These are phyloP conservation scores for Nesidiocoris tenuis DNA, from an alignment of 2,888 invertebrate species.

Conservation along the genomic window DNA sequence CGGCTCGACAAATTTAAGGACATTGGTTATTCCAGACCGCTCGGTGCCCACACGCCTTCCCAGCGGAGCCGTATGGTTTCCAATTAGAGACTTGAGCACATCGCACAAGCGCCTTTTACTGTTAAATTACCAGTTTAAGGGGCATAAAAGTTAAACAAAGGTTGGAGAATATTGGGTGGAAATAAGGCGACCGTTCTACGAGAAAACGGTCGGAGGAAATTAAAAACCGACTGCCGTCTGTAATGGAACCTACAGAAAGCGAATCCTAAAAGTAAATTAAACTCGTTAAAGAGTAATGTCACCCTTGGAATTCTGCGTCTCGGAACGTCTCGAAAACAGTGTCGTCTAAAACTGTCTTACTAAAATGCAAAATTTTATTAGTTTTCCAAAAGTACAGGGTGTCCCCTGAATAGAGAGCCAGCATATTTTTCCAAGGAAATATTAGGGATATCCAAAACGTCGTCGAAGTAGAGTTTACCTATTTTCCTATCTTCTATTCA, in stretches of 20 bases:
- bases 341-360: too few relatives aligned
- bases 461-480: too few relatives aligned
- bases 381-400: too few relatives aligned
- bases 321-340: too few relatives aligned
- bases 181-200: neutral
- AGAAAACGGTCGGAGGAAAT: constrained; percentile 14
- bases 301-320: too few relatives aligned
- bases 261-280: constrained; percentile 29
- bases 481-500: too few relatives aligned
- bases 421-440: too few relatives aligned
- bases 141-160: neutral
- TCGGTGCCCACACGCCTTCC: constrained; percentile 4
- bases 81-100: constrained; percentile 32
- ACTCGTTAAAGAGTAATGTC: constrained; percentile 19
- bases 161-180: constrained; percentile 1
- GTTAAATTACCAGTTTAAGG: constrained; percentile 23
- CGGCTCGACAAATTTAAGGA: constrained; percentile 32
- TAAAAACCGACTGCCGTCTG: constrained; percentile 15
- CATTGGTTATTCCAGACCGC: neutral
- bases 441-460: too few relatives aligned
- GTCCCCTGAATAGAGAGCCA: too few relatives aligned
- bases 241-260: constrained; percentile 16
- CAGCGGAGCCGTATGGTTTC: constrained; percentile 22
- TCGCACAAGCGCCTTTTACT: constrained; percentile 13
- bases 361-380: too few relatives aligned